phyloP scores from a whole-genome alignment of 2,888 invertebrate genomes.

The Cataglyphis livida region DNA sequence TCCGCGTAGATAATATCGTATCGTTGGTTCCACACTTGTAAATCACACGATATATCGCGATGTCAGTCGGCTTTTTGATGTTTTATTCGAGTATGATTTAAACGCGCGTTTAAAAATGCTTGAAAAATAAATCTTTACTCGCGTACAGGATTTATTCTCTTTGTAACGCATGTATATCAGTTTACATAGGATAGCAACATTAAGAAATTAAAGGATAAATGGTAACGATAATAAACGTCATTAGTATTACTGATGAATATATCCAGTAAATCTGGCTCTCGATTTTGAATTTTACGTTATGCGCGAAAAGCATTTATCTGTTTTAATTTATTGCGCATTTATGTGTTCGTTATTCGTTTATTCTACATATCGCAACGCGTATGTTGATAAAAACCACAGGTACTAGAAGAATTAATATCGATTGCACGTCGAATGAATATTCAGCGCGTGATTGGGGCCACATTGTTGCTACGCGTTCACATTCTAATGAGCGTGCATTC shows the following conservation, averaged over 20 bases:
- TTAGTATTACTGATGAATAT: background rate
- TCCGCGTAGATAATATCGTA: constrained; percentile 35
- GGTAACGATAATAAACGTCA: background rate
- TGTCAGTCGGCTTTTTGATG: constrained; percentile 38
- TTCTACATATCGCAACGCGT: constrained; percentile 29
- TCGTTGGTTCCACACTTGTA: constrained; percentile 37
- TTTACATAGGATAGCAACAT: background rate
- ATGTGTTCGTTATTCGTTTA: constrained; percentile 27
- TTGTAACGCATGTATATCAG: background rate
- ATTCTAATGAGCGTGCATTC: constrained; percentile 42
- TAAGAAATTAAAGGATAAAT: constrained; percentile 2
- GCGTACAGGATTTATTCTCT: background rate
- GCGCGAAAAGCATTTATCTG: constrained; percentile 7
- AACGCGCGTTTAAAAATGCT: constrained; percentile 12
- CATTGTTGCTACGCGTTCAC: constrained; percentile 36
- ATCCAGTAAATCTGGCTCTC: background rate
- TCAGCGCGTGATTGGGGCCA: constrained; percentile 54
- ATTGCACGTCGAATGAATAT: constrained; percentile 62
- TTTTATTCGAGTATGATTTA: constrained; percentile 29
- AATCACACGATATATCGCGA: constrained; percentile 43
- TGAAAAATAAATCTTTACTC: background rate
- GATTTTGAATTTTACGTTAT: constrained; percentile 24
- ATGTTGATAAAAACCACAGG: constrained; percentile 39
- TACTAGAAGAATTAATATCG: constrained; percentile 51
- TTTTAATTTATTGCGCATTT: constrained; percentile 43